Evolutionary conservation across 1,140 invertebrate genomes (phyloP).

Genomic region (Drosophila fuyamai): DNA sequence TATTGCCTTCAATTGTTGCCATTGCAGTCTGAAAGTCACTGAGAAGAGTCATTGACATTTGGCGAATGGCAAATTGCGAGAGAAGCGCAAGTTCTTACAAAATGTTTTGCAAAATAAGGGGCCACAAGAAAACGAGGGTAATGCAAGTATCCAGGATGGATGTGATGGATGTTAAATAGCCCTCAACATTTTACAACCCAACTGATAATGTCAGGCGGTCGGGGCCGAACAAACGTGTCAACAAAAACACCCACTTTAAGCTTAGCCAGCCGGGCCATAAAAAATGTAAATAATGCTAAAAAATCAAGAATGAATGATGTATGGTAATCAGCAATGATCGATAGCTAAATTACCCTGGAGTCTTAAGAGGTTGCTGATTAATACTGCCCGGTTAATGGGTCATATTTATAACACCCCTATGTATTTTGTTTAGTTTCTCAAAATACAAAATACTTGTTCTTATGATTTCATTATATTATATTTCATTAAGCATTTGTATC

Average conservation of each 20-base stretch:
- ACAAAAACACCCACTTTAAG: conserved; percentile 54
- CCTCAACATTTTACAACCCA: conserved; percentile 25
- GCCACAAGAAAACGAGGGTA: neutral
- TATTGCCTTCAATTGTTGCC: conserved; percentile 64
- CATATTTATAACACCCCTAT: too few relatives aligned
- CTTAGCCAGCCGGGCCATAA: conserved; percentile 47
- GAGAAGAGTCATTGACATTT: conserved; percentile 74
- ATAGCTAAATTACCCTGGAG: conserved; percentile 13
- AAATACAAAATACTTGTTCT: too few relatives aligned
- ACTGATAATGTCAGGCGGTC: conserved; percentile 36
- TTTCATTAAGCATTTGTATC: too few relatives aligned
- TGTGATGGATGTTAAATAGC: neutral
- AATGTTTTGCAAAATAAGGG: conserved; percentile 3
- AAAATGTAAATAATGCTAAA: conserved; percentile 41
- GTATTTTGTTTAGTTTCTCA: too few relatives aligned
- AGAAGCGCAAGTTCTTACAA: conserved; percentile 54
- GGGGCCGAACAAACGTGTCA: conserved; percentile 15
- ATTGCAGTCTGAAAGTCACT: conserved; percentile 46
- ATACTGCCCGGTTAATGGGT: too few relatives aligned
- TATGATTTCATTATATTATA: too few relatives aligned
- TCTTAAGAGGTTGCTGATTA: neutral
- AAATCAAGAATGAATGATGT: conserved; percentile 26
- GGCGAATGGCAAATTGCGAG: conserved; percentile 54
- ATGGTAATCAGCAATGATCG: conserved; percentile 23
- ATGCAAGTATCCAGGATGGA: conserved; percentile 10